Conservation (phyloP, 2,113 vertebrate species). For the cattle (Bos taurus) region DNA sequence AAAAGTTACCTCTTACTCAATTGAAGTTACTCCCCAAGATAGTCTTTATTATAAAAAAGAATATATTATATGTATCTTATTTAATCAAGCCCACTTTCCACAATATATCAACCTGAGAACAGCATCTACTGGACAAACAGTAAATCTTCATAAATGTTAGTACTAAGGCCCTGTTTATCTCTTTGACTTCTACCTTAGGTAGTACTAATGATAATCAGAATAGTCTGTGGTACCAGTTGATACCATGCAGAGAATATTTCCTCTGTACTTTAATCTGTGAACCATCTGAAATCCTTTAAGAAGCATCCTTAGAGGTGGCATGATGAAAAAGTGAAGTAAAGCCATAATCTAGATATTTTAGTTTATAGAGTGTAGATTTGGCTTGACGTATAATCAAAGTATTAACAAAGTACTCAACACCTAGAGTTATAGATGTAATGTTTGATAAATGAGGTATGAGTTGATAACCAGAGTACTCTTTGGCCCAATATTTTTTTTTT, state of each 20-base stretch:
- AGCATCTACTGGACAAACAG: neutral
- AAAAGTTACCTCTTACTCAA: neutral
- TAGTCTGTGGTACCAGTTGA: neutral
- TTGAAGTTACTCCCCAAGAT: neutral
- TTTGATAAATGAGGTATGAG: neutral
- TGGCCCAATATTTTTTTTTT: neutral
- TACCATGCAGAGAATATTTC: neutral
- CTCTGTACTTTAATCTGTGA: neutral
- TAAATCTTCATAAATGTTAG: neutral
- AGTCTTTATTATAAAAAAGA: neutral
- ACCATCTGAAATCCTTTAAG: neutral
- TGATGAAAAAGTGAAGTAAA: neutral
- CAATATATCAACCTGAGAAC: neutral
- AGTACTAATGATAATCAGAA: neutral
- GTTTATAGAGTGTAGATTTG: neutral
- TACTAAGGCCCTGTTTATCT: neutral
- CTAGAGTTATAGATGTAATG: neutral
- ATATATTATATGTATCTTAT: neutral
- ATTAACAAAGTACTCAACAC: neutral
- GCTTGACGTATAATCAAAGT: neutral
- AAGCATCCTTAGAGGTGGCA: neutral
- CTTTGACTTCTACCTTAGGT: neutral
- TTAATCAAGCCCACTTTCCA: neutral
- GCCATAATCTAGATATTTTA: neutral
- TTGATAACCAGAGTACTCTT: neutral